Conservation (phyloP, 1,140 invertebrate genomes). For the Papilio glaucus region DNA sequence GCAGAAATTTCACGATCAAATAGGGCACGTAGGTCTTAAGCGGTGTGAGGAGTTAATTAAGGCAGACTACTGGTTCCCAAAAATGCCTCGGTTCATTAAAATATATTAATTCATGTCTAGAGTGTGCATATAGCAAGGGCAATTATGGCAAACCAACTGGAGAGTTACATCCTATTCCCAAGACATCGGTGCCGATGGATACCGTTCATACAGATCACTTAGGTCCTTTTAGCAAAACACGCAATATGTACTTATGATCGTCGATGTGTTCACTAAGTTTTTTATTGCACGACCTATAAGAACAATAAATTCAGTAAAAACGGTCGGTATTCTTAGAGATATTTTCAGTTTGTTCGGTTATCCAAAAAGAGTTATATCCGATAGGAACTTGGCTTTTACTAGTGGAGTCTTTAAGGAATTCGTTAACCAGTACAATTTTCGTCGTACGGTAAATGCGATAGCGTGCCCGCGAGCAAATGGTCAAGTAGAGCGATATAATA, state of each 20-base stretch:
- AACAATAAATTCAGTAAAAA: no score
- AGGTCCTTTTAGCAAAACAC: conserved; percentile 19
- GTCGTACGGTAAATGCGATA: no score
- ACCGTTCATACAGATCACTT: conserved; percentile 30
- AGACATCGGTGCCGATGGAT: background rate
- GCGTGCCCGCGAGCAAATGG: conserved; percentile 28
- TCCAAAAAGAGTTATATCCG: conserved; percentile 16
- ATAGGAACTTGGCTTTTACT: conserved; percentile 5
- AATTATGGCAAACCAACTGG: conserved; percentile 22
- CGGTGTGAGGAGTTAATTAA: conserved; percentile 28
- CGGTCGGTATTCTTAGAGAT: background rate
- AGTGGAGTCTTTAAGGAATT: conserved; percentile 23
- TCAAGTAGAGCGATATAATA: conserved; percentile 35
- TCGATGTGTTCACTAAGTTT: no score
- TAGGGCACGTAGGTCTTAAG: conserved; percentile 25
- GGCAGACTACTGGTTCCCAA: conserved; percentile 36
- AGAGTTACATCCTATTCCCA: conserved; percentile 21
- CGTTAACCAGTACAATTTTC: background rate
- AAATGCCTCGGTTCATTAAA: conserved; percentile 32
- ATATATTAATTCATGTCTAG: conserved; percentile 28
- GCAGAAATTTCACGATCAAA: conserved; percentile 27
- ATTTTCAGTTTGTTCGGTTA: conserved; percentile 29
- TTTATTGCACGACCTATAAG: no score
- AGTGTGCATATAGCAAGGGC: conserved; percentile 16
- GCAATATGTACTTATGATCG: no score